Conservation (phyloP, 2,797 vertebrate species). For the Poeciliopsis gracilis region DNA sequence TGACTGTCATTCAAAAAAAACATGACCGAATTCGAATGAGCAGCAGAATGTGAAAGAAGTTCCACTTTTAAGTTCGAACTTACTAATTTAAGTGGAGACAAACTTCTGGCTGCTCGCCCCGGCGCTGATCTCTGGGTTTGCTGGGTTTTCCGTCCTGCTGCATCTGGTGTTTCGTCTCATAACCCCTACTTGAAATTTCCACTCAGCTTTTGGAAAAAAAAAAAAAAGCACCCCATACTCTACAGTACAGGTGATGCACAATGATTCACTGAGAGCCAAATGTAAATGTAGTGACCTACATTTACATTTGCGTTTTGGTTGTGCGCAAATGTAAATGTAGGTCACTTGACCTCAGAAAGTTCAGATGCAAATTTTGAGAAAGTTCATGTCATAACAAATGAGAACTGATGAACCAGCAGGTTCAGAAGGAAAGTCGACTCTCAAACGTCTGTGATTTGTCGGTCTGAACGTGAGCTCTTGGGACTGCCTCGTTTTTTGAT, state of each 20-base stretch:
- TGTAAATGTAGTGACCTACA: too few species aligned
- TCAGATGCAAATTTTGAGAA: neutral
- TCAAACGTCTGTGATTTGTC: neutral
- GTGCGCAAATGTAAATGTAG: slow-evolving; percentile 11
- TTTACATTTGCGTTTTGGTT: too few species aligned
- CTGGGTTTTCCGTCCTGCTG: slow-evolving; percentile 25
- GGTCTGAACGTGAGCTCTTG: neutral
- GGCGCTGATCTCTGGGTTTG: neutral
- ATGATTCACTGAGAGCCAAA: neutral
- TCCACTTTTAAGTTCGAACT: neutral
- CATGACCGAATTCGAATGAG: neutral
- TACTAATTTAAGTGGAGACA: slow-evolving; percentile 7
- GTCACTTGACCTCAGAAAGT: slow-evolving; percentile 6
- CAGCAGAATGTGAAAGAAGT: neutral
- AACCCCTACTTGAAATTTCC: slow-evolving; percentile 32
- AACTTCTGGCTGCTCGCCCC: neutral
- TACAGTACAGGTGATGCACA: neutral
- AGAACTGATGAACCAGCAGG: neutral
- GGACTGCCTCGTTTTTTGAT: neutral
- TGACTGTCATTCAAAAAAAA: neutral
- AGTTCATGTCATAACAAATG: neutral
- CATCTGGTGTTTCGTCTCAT: neutral
- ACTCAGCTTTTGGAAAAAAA: slow-evolving; percentile 4
- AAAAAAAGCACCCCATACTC: neutral
- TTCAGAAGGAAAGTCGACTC: neutral